phyloP scores from a whole-genome alignment of 2,888 invertebrate species.

The Smittia sp. region DNA sequence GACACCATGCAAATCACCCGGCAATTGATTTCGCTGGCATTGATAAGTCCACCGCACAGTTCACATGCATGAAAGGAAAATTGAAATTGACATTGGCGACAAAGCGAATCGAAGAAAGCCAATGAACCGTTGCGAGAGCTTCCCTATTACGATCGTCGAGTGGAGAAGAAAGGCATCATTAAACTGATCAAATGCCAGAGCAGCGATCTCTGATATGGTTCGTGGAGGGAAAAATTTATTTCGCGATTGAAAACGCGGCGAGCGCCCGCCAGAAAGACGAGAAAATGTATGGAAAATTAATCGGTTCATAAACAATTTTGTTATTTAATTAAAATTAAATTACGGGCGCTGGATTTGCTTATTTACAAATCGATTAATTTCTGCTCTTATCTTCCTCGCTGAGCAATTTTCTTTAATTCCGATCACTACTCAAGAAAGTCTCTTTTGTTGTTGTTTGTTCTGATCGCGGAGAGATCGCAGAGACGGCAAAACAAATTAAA shows the following conservation, averaged over 20 bases:
- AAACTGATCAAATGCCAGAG: background rate
- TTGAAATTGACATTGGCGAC: too few species aligned
- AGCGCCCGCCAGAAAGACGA: too few species aligned
- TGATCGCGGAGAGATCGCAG: background rate
- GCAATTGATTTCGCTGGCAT: too few species aligned
- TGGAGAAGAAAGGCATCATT: background rate
- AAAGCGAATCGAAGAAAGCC: background rate
- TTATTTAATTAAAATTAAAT: conserved; percentile 41
- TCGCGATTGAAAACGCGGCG: background rate
- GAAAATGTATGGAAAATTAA: conserved; percentile 28
- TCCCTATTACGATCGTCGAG: background rate
- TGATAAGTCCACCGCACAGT: too few species aligned
- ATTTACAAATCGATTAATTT: conserved; percentile 38
- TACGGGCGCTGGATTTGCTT: conserved; percentile 28
- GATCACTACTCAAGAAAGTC: background rate
- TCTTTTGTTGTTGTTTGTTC: background rate
- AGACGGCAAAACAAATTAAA: conserved; percentile 39
- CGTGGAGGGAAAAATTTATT: background rate
- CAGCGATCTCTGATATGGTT: background rate
- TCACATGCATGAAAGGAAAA: too few species aligned
- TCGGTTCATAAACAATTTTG: conserved; percentile 41
- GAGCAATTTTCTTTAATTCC: conserved; percentile 29
- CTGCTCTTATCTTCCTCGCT: background rate
- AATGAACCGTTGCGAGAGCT: background rate
- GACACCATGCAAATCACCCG: too few species aligned